Base-by-base conservation (phyloP, 2,113 vertebrate genomes). In the Chrysochloris asiatica region DNA sequence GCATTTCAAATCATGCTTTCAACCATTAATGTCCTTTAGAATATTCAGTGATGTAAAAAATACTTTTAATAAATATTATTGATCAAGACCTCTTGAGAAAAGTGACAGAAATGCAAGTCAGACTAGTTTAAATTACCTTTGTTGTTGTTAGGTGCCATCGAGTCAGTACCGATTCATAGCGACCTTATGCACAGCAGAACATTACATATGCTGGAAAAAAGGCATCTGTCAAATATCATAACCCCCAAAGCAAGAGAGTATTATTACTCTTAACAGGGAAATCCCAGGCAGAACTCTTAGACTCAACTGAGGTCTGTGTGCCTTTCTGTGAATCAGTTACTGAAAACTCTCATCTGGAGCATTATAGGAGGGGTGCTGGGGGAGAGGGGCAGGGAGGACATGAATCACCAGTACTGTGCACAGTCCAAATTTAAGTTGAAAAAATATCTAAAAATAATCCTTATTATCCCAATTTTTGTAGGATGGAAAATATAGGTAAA, bases 1-100 rank as follows among this genome's bases (percentile, higher is more conserved):
- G n/a, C 88, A 54, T 78, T 90, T 93, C 69, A 83, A 13, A n/a
- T n/a, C 16, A 45, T 76, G 5, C 65, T 73, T 76, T 67, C 73
- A 41, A 86, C 33, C 33, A 65, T 65, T 30, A n/a, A 17, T 67
- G 17, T n/a, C 36, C 63, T 67, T 67, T 67, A 67, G 21, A 75
- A 56, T 81, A 81, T 48, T 86, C 48, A 85, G 1, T 80, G 16
- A 61, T 56, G 52, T 33, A 83, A n/a, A n/a, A n/a, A 78, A 65
- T 45, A 45, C 52, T 83, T 52, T 8, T 41, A 28, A 41, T 73
- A 41, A 54, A 22, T 63, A 83, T 8, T 83, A 30, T 78, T 69
- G 10, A 24, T 72, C 45, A 52, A 43, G 36, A 81, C 71, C 78
- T 45, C 47, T 63, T 30, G 7, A 0, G n/a, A 45, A 45, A n/a